Base-by-base conservation (phyloP, 2,797 vertebrate species). In the Thaleichthys pacificus region DNA sequence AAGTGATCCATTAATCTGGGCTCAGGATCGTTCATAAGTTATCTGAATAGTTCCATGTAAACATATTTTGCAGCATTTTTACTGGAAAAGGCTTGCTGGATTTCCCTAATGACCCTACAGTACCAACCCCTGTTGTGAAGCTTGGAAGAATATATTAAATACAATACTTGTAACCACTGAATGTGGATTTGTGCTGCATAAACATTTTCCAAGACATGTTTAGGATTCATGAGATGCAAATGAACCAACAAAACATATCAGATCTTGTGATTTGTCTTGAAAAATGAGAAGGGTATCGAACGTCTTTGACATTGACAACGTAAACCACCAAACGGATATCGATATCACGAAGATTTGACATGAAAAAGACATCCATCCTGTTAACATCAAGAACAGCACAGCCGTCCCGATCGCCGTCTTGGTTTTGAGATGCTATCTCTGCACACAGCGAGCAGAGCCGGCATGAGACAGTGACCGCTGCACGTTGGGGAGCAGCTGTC, bases 401-500 rank as follows among this genome's bases (percentile, higher is more conserved):
- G 24, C 22, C 21, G 26, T 28, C 17, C 26, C 26, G 28, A 22
- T 17, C 11, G 19, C 3, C 19, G 19, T 3, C 42, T 69, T 72
- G 66, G 66, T 73, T 68, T 32, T 49, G 28, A 70, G 66, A 76
- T 75, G 42, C 32, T 56, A 57, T 64, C 28, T n/a, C 38, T 66
- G n/a, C 38, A 56, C n/a, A 35, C 38, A 66, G 15, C 42, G 4
- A 8, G 71, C 66, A 71, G 75, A 63, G 24, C 32, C 60, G 22
- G 73, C 35, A 5, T 64, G 6, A 75, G 69, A 71, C 56, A 30
- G 49, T 66, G 70, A 71, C 78, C 66, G 51, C 32, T 66, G 67
- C 62, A 72, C 66, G 68, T 68, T 24, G 60, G 75, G 65, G 66
- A 72, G 26, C 35, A 58, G 42, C 61, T 69, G 66, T 72, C 75